Evolutionary conservation across 2,797 vertebrate species (phyloP).

Genomic region (Phoebastria nigripes): DNA sequence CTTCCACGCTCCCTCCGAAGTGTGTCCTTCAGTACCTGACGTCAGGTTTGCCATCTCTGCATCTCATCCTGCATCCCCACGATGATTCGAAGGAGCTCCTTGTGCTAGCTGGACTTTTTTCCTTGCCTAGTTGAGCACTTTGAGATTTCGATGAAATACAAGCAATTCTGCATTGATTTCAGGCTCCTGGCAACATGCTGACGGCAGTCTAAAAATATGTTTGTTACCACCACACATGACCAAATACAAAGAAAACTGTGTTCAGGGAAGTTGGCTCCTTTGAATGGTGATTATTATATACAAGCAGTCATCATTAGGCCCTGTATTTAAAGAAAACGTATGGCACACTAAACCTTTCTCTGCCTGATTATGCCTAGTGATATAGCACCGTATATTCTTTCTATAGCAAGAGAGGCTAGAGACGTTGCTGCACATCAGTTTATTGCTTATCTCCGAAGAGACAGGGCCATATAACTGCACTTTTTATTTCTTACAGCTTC

Average conservation of each 20-base stretch:
- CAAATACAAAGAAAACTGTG: neutral
- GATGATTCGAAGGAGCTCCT: neutral
- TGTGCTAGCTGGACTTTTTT: neutral
- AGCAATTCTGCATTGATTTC: neutral
- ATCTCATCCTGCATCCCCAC: neutral
- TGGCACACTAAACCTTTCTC: neutral
- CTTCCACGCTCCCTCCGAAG: neutral
- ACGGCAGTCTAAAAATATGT: neutral
- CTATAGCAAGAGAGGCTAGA: neutral
- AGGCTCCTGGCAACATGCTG: neutral
- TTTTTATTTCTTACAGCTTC: conserved; percentile 77
- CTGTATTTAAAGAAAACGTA: neutral
- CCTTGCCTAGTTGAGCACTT: neutral
- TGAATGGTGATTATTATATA: neutral
- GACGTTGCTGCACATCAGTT: neutral
- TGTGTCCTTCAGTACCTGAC: neutral
- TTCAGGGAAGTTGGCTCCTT: neutral
- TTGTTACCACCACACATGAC: neutral
- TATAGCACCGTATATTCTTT: neutral
- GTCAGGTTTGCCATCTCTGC: neutral
- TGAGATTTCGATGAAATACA: neutral
- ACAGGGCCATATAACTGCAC: neutral
- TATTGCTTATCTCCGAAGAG: neutral
- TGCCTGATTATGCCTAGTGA: neutral
- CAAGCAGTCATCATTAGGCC: neutral